A percentile compares a stretch with the other conserved stretches of the same genome.
Conservation (phyloP, 2,113 vertebrate genomes). For the Caranx melampygus region DNA sequence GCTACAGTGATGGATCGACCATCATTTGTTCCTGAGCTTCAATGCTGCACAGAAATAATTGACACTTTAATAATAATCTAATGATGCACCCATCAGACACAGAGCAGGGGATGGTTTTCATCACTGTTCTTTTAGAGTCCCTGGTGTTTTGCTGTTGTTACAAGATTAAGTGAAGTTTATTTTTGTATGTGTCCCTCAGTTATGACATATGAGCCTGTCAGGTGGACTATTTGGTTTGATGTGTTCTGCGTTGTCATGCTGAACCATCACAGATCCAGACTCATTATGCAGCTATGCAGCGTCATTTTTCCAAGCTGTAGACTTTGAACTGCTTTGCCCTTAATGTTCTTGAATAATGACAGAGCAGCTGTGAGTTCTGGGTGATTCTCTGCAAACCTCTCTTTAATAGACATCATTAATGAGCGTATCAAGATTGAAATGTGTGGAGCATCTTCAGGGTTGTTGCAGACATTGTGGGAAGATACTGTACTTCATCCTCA, state of each 20-base stretch:
- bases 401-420: neutral
- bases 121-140: neutral
- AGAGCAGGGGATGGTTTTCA: neutral
- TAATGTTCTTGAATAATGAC: neutral
- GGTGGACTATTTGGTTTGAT: neutral
- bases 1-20: neutral
- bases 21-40: neutral
- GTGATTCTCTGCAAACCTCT: neutral
- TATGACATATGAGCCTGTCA: neutral
- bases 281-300: neutral
- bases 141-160: neutral
- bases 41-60: neutral
- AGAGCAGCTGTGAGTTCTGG: neutral
- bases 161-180: neutral
- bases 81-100: neutral
- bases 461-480: neutral
- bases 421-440: neutral
- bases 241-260: neutral
- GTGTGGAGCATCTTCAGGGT: neutral
- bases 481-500: neutral
- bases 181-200: neutral
- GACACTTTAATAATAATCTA: neutral
- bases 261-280: neutral
- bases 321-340: neutral
- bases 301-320: neutral